Percentiles rank a stretch among this genome's conserved stretches.
These are phyloP conservation scores for Rhinatrema bivittatum DNA, from an alignment of 2,797 vertebrate species.

Conservation along the genomic window DNA sequence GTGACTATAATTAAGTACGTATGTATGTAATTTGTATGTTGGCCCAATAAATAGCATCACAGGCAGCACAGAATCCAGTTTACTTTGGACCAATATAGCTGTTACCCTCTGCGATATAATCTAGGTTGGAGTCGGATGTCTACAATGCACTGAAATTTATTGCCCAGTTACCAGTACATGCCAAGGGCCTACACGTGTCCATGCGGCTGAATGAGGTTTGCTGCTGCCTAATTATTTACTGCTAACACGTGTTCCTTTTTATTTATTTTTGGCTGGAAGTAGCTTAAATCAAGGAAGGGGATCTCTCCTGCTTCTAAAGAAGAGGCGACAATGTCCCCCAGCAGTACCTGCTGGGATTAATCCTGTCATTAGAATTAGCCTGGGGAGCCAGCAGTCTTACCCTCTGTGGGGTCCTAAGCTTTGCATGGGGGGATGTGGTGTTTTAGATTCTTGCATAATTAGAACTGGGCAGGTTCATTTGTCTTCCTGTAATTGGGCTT, in stretches of 20 bases:
- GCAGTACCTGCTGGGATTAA: slow-evolving; percentile 3
- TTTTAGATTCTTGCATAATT: slow-evolving; percentile 40
- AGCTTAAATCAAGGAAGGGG: slow-evolving; percentile 4
- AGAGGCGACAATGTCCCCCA: slow-evolving; percentile 35
- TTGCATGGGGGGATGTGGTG: slow-evolving; percentile 25
- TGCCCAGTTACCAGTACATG: too few species aligned
- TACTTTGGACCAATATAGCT: too few species aligned
- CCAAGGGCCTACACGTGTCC: too few species aligned
- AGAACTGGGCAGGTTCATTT: slow-evolving; percentile 57
- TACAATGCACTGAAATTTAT: too few species aligned
- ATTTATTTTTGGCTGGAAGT: neutral
- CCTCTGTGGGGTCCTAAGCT: slow-evolving; percentile 56
- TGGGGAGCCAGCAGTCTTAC: slow-evolving; percentile 34
- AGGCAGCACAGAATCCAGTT: too few species aligned
- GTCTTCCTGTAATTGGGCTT: slow-evolving; percentile 27
- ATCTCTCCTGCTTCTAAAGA: slow-evolving; percentile 9
- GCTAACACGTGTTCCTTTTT: neutral
- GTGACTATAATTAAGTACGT: too few species aligned
- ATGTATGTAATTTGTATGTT: too few species aligned
- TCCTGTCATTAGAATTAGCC: slow-evolving; percentile 31
- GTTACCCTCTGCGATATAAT: too few species aligned
- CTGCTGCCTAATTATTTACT: fast-evolving
- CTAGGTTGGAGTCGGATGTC: too few species aligned
- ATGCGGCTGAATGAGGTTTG: too few species aligned
- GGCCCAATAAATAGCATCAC: too few species aligned